phyloP scores from a whole-genome alignment of 2,797 vertebrate genomes.

The Sarcoramphus papa region DNA sequence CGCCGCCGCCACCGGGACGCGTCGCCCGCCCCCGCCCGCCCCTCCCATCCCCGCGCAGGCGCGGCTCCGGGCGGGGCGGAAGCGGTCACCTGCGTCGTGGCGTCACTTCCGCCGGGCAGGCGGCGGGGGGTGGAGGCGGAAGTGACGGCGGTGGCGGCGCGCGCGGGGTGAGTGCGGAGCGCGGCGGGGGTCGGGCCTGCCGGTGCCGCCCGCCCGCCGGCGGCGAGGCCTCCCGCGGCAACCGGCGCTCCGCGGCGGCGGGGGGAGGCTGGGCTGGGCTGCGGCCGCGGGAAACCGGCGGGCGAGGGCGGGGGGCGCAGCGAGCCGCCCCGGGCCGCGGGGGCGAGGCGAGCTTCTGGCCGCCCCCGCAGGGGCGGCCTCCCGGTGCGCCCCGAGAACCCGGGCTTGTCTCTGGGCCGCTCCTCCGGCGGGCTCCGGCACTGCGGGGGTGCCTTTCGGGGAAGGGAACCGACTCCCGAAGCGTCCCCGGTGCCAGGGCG shows the following conservation, averaged over 20 bases:
- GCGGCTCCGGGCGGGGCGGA: not conserved
- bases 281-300: too few relatives aligned
- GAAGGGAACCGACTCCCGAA: not conserved
- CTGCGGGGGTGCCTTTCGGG: not conserved
- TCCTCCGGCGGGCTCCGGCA: not conserved
- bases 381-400: too few relatives aligned
- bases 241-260: not conserved
- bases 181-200: not conserved
- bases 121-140: not conserved
- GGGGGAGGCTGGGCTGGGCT: not conserved
- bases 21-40: not conserved
- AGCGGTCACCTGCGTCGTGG: fast-evolving
- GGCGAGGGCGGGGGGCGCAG: not conserved
- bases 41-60: not conserved
- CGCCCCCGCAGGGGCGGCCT: not conserved
- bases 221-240: not conserved
- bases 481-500: not conserved
- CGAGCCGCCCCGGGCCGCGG: too few relatives aligned
- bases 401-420: too few relatives aligned
- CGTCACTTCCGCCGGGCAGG: not conserved
- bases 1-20: not conserved
- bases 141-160: not conserved
- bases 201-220: not conserved
- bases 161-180: not conserved
- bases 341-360: not conserved